phyloP scores from a whole-genome alignment of 2,797 vertebrate genomes.

The Sus cebifrons region DNA sequence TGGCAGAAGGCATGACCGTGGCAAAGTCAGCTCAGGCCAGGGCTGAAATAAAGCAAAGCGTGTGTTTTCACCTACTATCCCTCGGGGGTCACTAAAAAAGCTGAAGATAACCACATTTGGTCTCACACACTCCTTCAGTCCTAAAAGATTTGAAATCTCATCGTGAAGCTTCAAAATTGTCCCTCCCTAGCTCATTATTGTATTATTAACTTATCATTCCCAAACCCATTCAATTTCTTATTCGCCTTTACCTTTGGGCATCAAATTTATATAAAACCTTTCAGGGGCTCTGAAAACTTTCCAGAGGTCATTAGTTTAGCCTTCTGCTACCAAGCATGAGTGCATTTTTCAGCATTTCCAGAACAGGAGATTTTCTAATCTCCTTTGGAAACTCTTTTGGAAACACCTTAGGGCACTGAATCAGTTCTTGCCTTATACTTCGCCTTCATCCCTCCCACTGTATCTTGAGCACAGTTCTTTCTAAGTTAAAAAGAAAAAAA shows the following conservation, averaged over 20 bases:
- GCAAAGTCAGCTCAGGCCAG: neutral
- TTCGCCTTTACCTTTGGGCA: slow-evolving; percentile 72
- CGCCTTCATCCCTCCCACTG: slow-evolving; percentile 38
- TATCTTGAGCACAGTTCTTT: slow-evolving; percentile 59
- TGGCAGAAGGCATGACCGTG: neutral
- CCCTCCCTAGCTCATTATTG: slow-evolving; percentile 47
- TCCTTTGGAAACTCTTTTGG: slow-evolving; percentile 20
- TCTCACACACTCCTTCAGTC: neutral
- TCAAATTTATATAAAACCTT: slow-evolving; percentile 77
- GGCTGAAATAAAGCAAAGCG: neutral
- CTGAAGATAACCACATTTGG: neutral
- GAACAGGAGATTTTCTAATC: slow-evolving; percentile 73
- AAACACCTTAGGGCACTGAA: slow-evolving; percentile 72
- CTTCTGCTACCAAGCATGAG: slow-evolving; percentile 55
- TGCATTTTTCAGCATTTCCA: slow-evolving; percentile 67
- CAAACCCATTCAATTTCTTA: slow-evolving; percentile 65
- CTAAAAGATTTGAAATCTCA: slow-evolving; percentile 54
- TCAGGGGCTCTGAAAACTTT: slow-evolving; percentile 62
- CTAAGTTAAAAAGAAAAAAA: slow-evolving; percentile 33
- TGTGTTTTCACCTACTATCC: accelerated
- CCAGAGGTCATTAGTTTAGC: slow-evolving; percentile 62
- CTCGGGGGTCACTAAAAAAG: neutral
- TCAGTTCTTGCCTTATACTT: slow-evolving; percentile 62
- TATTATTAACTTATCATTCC: slow-evolving; percentile 74
- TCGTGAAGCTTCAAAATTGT: slow-evolving; percentile 55